A percentile compares a stretch with the other conserved stretches of the same genome.
These are phyloP conservation scores for Dione vanillae DNA, from an alignment of 2,888 invertebrate species.

Conservation along the genomic window DNA sequence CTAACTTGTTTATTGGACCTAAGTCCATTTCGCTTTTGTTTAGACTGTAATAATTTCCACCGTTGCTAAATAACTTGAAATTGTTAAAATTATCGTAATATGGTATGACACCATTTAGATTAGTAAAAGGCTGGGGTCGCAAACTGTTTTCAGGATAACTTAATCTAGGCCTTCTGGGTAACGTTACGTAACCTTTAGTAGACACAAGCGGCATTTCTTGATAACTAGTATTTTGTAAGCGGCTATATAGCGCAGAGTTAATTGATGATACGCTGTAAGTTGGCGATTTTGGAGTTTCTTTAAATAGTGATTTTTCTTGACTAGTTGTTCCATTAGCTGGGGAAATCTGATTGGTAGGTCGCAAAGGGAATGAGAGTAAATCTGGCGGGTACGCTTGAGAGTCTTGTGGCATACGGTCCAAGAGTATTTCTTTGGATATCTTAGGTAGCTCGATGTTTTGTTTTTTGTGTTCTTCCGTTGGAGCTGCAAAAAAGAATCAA, in stretches of 20 bases:
- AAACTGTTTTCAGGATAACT: slow-evolving; percentile 84
- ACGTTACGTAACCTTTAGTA: slow-evolving; percentile 92
- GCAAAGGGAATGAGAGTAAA: slow-evolving; percentile 89
- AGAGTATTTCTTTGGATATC: slow-evolving; percentile 79
- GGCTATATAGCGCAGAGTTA: slow-evolving; percentile 63
- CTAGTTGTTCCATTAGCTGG: slow-evolving; percentile 71
- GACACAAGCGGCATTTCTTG: slow-evolving; percentile 84
- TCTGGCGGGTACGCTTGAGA: slow-evolving; percentile 91
- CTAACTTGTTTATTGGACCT: slow-evolving; percentile 79
- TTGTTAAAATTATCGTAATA: slow-evolving; percentile 91
- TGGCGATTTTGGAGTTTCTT: slow-evolving; percentile 74
- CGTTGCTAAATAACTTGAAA: slow-evolving; percentile 91
- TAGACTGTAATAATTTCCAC: slow-evolving; percentile 89
- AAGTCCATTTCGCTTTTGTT: slow-evolving; percentile 88
- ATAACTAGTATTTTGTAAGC: slow-evolving; percentile 86
- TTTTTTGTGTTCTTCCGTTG: slow-evolving; percentile 86
- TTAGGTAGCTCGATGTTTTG: slow-evolving; percentile 85
- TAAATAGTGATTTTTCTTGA: slow-evolving; percentile 47
- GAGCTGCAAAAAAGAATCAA: slow-evolving; percentile 72
- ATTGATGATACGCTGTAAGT: slow-evolving; percentile 64
- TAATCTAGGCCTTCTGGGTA: slow-evolving; percentile 90
- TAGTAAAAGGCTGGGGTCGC: slow-evolving; percentile 72
- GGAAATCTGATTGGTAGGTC: slow-evolving; percentile 74
- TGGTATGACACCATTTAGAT: slow-evolving; percentile 79
- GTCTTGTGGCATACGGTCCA: slow-evolving; percentile 73